A percentile compares a stretch with the other conserved stretches of the same genome.
Evolutionary conservation across 1,140 invertebrate genomes (phyloP).

Genomic region (Leptonema lineaticorne): DNA sequence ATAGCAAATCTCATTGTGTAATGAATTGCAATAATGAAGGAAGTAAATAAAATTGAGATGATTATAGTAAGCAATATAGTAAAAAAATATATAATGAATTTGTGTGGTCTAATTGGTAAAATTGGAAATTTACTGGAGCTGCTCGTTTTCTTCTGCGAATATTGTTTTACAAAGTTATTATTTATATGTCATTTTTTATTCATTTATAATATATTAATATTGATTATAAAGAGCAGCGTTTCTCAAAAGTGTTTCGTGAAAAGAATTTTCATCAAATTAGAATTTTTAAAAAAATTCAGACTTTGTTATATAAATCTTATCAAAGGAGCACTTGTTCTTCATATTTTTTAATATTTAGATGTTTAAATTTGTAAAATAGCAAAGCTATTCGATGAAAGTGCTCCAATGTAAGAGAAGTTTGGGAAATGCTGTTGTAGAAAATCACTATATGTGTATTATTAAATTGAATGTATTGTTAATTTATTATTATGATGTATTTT

Average conservation of each 20-base stretch:
- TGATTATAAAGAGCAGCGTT: not conserved
- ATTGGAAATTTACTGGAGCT: not conserved
- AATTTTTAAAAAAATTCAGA: too few relatives aligned
- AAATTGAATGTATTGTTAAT: not conserved
- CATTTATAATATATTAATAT: not conserved
- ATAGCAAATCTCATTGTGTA: too few relatives aligned
- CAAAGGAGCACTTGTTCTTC: not conserved
- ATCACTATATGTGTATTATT: not conserved
- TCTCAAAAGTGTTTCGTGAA: too few relatives aligned
- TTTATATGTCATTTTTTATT: not conserved
- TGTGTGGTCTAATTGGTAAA: not conserved
- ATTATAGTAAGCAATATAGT: too few relatives aligned
- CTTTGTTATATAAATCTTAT: not conserved
- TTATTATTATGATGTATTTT: not conserved
- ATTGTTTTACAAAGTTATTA: too few relatives aligned
- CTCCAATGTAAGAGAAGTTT: too few relatives aligned
- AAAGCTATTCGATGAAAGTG: too few relatives aligned
- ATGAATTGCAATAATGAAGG: too few relatives aligned
- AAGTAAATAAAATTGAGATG: too few relatives aligned
- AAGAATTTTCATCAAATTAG: too few relatives aligned
- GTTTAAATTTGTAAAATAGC: not conserved
- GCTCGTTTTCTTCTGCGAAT: not conserved
- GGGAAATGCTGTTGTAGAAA: too few relatives aligned
- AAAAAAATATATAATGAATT: too few relatives aligned
- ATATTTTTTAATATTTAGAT: not conserved